Percentiles rank a stretch among this genome's conserved stretches.
Evolutionary conservation across 2,888 invertebrate genomes (phyloP).

Genomic region (Callyntrura sp.): DNA sequence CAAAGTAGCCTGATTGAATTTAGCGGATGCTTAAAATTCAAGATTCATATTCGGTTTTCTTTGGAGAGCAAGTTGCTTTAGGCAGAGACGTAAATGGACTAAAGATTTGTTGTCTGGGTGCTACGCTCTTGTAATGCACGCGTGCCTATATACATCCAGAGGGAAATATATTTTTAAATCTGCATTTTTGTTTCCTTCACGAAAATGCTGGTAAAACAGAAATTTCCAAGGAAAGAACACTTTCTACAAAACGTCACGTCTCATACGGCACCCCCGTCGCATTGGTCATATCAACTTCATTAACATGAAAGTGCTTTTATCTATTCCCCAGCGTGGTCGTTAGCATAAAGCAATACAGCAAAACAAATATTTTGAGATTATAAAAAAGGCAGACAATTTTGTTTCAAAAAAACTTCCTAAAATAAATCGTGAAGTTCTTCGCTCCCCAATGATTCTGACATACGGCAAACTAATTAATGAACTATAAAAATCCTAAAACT

Average conservation of each 20-base stretch:
- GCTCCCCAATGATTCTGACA: slow-evolving; percentile 14
- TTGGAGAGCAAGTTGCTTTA: too few relatives aligned
- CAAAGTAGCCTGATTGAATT: too few relatives aligned
- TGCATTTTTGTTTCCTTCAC: too few relatives aligned
- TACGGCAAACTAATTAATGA: slow-evolving; percentile 70
- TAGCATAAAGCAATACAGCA: slow-evolving; percentile 22
- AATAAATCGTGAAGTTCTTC: slow-evolving; percentile 51
- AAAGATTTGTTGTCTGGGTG: too few relatives aligned
- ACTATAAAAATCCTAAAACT: slow-evolving; percentile 73
- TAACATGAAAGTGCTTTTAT: slow-evolving; percentile 40
- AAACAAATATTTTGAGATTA: slow-evolving; percentile 32
- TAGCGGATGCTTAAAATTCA: too few relatives aligned
- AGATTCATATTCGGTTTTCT: too few relatives aligned
- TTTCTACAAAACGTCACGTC: neutral
- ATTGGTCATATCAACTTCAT: slow-evolving; percentile 22
- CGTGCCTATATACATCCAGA: too few relatives aligned
- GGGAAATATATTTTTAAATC: too few relatives aligned
- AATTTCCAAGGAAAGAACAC: too few relatives aligned
- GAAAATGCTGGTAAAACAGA: too few relatives aligned
- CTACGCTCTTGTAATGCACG: too few relatives aligned
- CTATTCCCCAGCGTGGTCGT: neutral
- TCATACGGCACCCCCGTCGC: neutral
- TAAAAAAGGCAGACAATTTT: neutral
- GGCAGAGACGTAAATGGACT: too few relatives aligned
- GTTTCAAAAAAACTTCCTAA: slow-evolving; percentile 30